phyloP scores from a whole-genome alignment of 2,797 vertebrate genomes.

The Monodelphis domestica region DNA sequence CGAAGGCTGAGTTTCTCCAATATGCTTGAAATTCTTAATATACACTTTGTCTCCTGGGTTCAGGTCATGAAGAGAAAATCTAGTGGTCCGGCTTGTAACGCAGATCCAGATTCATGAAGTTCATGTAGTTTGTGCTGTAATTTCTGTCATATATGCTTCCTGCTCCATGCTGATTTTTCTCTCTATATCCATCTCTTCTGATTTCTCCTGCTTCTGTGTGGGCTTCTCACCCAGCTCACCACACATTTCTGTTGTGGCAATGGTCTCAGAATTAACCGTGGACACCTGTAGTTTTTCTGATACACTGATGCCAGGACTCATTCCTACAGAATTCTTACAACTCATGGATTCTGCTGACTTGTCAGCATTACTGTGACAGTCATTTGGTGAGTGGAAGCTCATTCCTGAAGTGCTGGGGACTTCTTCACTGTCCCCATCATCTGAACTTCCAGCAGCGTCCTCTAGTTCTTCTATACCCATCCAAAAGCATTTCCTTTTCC shows the following conservation, averaged over 20 bases:
- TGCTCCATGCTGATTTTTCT: neutral
- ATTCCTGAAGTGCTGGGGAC: conserved; percentile 67
- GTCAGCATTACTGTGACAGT: neutral
- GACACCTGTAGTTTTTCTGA: conserved; percentile 43
- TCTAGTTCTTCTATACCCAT: conserved; percentile 84
- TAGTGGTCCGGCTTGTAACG: too few relatives aligned
- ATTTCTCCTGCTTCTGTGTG: neutral
- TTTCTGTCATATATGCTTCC: neutral
- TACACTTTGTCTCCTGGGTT: too few relatives aligned
- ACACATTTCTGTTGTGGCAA: conserved; percentile 4
- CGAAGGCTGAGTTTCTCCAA: too few relatives aligned
- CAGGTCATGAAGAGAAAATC: too few relatives aligned
- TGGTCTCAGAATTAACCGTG: neutral
- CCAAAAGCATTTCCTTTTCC: conserved; percentile 89
- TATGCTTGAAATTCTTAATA: too few relatives aligned
- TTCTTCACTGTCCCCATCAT: conserved; percentile 80
- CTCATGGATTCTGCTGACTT: conserved; percentile 41
- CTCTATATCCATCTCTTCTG: conserved; percentile 28
- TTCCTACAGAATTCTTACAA: conserved; percentile 42
- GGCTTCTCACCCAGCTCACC: neutral
- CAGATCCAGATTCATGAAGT: too few relatives aligned
- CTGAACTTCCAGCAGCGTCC: conserved; percentile 83
- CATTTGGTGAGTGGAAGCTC: conserved; percentile 44
- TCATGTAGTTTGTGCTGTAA: too few relatives aligned
- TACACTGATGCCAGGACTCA: conserved; percentile 45